Conservation (phyloP, 1,140 invertebrate genomes). For the Phenacoccus solenopsis region DNA sequence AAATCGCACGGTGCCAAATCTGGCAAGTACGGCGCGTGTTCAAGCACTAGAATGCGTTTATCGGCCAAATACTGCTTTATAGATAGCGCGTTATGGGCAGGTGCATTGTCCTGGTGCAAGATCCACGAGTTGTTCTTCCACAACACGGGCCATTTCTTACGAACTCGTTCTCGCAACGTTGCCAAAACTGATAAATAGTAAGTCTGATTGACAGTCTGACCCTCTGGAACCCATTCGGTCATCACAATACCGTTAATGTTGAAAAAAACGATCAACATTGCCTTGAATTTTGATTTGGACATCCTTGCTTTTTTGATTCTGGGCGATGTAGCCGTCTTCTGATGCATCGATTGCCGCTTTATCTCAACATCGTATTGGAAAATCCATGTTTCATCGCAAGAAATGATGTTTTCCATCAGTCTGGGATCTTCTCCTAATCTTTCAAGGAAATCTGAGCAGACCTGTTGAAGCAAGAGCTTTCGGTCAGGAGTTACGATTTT, state of each 20-base stretch:
- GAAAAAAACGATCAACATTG: conserved; percentile 29
- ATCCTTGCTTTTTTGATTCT: conserved; percentile 24
- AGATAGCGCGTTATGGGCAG: conserved; percentile 21
- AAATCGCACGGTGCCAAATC: no score
- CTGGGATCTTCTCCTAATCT: conserved; percentile 12
- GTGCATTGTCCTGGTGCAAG: conserved; percentile 26
- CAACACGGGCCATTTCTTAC: conserved; percentile 21
- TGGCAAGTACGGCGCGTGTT: no score
- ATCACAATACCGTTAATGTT: conserved; percentile 28
- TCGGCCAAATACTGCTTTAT: conserved; percentile 25
- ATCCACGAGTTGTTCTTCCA: conserved; percentile 24
- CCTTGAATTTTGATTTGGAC: conserved; percentile 25
- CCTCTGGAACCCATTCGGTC: conserved; percentile 28
- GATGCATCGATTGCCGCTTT: conserved; percentile 23
- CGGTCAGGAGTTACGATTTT: no score
- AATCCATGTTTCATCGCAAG: conserved; percentile 28
- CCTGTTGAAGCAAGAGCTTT: no score
- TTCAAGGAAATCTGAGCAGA: no score
- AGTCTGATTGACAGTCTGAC: conserved; percentile 23
- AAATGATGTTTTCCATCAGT: conserved; percentile 22
- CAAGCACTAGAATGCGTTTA: no score
- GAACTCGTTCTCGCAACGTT: conserved; percentile 22
- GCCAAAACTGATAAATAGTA: conserved; percentile 23
- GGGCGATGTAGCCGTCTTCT: not conserved
- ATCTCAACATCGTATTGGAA: conserved; percentile 26